These are phyloP conservation scores for Columba janthina DNA, from an alignment of 2,113 vertebrate species.

Conservation along the genomic window DNA sequence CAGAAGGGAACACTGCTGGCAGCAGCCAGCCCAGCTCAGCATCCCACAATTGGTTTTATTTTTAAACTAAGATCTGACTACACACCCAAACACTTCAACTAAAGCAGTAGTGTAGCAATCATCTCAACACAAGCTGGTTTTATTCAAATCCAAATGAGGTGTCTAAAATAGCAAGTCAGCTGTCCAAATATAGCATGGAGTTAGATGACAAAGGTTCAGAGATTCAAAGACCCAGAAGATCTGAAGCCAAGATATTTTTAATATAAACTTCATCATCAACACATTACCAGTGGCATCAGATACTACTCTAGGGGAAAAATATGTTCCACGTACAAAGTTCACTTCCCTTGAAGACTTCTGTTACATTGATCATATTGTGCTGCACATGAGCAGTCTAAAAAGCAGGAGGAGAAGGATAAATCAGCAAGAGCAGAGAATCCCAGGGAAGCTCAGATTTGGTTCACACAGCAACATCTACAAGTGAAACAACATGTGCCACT, in stretches of 20 bases:
- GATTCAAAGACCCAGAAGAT: neutral
- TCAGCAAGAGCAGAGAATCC: neutral
- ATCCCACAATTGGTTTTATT: accelerated
- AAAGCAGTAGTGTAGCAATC: neutral
- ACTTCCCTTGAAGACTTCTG: neutral
- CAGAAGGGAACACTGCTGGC: neutral
- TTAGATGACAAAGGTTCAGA: neutral
- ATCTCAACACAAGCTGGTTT: neutral
- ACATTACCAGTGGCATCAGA: neutral
- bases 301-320: neutral
- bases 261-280: neutral
- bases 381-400: neutral
- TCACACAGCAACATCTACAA: neutral
- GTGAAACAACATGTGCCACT: neutral
- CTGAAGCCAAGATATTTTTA: neutral
- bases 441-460: neutral
- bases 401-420: neutral
- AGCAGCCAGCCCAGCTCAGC: neutral
- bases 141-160: neutral
- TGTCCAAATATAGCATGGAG: slow-evolving; percentile 3
- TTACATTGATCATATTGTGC: neutral
- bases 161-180: neutral
- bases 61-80: neutral
- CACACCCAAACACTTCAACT: neutral
- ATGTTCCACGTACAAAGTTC: neutral